phyloP scores from a whole-genome alignment of 2,113 vertebrate genomes.

The Apodemus speciosus region DNA sequence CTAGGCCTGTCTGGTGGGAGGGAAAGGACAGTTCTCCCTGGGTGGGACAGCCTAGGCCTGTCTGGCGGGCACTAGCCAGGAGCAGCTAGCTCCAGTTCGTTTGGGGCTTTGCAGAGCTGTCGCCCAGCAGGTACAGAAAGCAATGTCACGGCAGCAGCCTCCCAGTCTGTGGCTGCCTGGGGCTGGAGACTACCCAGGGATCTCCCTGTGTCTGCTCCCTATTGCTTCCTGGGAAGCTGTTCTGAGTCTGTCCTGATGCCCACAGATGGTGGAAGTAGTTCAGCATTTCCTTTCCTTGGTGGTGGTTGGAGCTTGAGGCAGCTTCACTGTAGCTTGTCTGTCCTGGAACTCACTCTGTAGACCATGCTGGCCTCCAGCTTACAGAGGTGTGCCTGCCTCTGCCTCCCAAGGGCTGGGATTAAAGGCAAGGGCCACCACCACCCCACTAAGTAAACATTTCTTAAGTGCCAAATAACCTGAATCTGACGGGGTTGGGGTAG shows the following conservation, averaged over 20 bases:
- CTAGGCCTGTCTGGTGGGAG: fast-evolving
- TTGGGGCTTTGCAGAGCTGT: background rate
- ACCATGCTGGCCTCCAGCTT: background rate
- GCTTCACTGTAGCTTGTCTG: background rate
- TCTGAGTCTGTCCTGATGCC: background rate
- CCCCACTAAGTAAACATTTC: background rate
- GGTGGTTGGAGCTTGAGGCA: background rate
- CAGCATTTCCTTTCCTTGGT: background rate
- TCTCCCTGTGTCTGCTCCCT: background rate
- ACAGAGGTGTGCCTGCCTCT: background rate
- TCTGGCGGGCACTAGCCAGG: background rate
- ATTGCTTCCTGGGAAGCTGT: background rate
- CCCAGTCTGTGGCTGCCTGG: background rate
- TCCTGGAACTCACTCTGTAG: background rate
- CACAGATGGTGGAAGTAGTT: background rate
- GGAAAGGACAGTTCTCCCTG: background rate
- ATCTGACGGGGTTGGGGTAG: background rate
- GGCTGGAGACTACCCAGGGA: background rate
- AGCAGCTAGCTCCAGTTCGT: background rate
- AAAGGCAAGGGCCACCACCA: background rate
- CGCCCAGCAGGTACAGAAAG: background rate
- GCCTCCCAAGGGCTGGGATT: background rate
- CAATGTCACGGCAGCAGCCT: background rate
- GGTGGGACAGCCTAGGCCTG: background rate
- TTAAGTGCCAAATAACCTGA: background rate